Conservation (phyloP, 2,113 vertebrate species). For the Nesoenas mayeri region DNA sequence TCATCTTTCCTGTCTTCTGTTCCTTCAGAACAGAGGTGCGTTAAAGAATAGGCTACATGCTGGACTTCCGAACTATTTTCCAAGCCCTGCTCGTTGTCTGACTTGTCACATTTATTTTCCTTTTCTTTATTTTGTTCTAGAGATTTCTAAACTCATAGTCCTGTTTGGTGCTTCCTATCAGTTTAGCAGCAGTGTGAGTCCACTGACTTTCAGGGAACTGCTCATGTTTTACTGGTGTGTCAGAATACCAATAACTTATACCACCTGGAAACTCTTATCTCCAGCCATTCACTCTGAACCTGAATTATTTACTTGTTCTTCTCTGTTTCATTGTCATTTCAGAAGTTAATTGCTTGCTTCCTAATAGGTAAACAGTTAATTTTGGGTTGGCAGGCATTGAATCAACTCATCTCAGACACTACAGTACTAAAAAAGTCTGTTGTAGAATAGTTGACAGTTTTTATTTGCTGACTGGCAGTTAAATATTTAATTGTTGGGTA, state of each 20-base stretch:
- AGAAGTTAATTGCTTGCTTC: slow-evolving; percentile 23
- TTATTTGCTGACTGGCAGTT: slow-evolving; percentile 3
- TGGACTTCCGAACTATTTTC: neutral
- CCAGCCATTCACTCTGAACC: neutral
- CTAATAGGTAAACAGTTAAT: slow-evolving; percentile 40
- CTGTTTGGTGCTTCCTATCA: neutral
- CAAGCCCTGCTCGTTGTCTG: neutral
- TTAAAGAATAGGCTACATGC: neutral
- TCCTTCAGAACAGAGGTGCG: neutral
- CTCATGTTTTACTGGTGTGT: neutral
- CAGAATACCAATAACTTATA: neutral
- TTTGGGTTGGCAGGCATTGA: neutral
- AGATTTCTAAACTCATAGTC: neutral
- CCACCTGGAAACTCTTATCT: neutral
- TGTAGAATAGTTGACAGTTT: neutral
- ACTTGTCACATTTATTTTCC: neutral
- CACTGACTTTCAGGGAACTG: neutral
- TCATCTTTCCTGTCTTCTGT: neutral
- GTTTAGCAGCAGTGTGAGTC: neutral
- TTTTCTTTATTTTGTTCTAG: neutral
- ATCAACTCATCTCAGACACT: neutral
- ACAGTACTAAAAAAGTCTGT: neutral
- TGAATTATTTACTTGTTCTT: slow-evolving; percentile 5
- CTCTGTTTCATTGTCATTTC: neutral
- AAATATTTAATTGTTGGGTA: slow-evolving; percentile 44